Percentiles rank a stretch among this genome's conserved stretches.
phyloP scores from a whole-genome alignment of 2,888 invertebrate genomes.

The Lasioglossum figueresi region DNA sequence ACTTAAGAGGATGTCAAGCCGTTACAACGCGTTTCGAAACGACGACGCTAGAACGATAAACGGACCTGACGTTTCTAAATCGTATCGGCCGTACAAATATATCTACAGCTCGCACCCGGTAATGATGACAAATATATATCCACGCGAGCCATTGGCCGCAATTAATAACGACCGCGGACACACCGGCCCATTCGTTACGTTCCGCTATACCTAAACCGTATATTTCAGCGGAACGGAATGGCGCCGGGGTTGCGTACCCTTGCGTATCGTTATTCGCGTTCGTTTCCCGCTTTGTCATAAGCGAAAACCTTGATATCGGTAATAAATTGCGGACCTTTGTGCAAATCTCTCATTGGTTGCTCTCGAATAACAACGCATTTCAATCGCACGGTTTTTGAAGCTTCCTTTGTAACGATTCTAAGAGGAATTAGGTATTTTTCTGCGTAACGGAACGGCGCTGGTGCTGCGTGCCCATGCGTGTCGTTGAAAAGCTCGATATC shows the following conservation, averaged over 20 bases:
- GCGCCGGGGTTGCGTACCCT: conserved; percentile 9
- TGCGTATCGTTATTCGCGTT: neutral
- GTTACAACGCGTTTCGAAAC: neutral
- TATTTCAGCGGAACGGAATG: conserved; percentile 66
- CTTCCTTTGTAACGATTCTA: neutral
- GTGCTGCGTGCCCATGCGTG: neutral
- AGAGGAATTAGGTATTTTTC: conserved; percentile 56
- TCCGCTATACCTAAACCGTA: conserved; percentile 64
- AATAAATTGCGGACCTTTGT: neutral
- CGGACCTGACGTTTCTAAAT: conserved; percentile 39
- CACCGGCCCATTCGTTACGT: conserved; percentile 65
- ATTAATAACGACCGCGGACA: conserved; percentile 68
- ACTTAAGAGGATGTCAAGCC: neutral
- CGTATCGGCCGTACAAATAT: conserved; percentile 57
- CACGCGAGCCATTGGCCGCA: conserved; percentile 54
- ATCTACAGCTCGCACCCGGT: conserved; percentile 58
- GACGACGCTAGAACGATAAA: conserved; percentile 1
- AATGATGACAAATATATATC: conserved; percentile 71
- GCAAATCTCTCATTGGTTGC: neutral
- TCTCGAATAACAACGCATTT: neutral
- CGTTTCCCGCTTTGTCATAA: neutral
- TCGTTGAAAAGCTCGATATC: neutral
- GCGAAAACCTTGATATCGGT: neutral
- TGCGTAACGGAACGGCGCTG: conserved; percentile 53
- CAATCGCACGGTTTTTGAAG: neutral